Evolutionary conservation across 2,797 vertebrate species (phyloP).

Genomic region (Vultur gryphus): DNA sequence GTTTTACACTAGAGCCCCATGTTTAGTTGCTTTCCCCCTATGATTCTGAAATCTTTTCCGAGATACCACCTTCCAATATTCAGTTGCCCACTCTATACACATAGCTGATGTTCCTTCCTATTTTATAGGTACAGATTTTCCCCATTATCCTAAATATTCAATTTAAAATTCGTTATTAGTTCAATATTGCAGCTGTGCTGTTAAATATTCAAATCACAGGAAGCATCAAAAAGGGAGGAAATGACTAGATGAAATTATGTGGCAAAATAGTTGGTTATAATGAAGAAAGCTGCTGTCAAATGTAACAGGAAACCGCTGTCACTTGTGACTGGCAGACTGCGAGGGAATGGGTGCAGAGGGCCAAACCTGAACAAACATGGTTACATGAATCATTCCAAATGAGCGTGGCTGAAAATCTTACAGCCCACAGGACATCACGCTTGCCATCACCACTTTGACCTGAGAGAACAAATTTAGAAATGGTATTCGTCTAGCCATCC

Average conservation of each 20-base stretch:
- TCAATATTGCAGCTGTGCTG: neutral
- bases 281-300: slow-evolving; percentile 25
- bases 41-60: neutral
- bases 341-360: neutral
- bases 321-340: neutral
- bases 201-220: neutral
- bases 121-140: neutral
- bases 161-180: neutral
- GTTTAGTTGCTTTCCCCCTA: neutral
- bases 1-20: neutral
- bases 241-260: neutral
- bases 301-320: neutral
- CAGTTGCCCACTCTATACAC: neutral
- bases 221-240: neutral
- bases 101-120: neutral
- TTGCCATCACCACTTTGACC: neutral
- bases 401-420: neutral
- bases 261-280: neutral
- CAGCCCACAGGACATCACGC: neutral
- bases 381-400: neutral
- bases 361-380: neutral
- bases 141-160: neutral
- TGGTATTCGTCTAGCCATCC: neutral
- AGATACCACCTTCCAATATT: neutral
- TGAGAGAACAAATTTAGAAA: neutral